Conservation (phyloP, 2,888 invertebrate genomes). For the Lathronympha strigana region DNA sequence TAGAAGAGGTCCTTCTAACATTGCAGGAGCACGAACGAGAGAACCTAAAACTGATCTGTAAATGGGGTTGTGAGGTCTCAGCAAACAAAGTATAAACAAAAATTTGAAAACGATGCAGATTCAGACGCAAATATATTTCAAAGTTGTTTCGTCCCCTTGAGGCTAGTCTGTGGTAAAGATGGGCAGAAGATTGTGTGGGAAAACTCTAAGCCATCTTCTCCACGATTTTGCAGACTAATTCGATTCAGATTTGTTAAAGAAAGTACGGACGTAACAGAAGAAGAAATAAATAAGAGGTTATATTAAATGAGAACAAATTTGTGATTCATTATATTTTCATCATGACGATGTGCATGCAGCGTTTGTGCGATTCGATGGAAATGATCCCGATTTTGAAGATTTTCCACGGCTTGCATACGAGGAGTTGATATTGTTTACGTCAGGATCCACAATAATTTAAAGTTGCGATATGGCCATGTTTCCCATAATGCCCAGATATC, state of each 20-base stretch:
- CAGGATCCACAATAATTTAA: too few relatives aligned
- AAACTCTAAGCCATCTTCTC: not conserved
- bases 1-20: conserved; percentile 27
- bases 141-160: not conserved
- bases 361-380: too few relatives aligned
- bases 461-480: too few relatives aligned
- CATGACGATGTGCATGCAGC: too few relatives aligned
- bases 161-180: not conserved
- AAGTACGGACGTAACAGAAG: too few relatives aligned
- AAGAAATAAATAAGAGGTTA: too few relatives aligned
- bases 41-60: conserved; percentile 43
- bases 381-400: too few relatives aligned
- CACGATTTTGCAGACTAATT: not conserved
- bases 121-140: conserved; percentile 4
- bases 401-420: too few relatives aligned
- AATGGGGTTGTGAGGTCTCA: conserved; percentile 50
- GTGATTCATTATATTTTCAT: too few relatives aligned
- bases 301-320: too few relatives aligned
- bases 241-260: not conserved
- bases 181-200: not conserved
- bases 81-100: conserved; percentile 45
- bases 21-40: conserved; percentile 26
- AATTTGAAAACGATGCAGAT: conserved; percentile 38
- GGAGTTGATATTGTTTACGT: too few relatives aligned
- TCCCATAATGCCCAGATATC: too few relatives aligned